phyloP scores from a whole-genome alignment of 2,113 vertebrate species.

The Pluvianellus socialis region DNA sequence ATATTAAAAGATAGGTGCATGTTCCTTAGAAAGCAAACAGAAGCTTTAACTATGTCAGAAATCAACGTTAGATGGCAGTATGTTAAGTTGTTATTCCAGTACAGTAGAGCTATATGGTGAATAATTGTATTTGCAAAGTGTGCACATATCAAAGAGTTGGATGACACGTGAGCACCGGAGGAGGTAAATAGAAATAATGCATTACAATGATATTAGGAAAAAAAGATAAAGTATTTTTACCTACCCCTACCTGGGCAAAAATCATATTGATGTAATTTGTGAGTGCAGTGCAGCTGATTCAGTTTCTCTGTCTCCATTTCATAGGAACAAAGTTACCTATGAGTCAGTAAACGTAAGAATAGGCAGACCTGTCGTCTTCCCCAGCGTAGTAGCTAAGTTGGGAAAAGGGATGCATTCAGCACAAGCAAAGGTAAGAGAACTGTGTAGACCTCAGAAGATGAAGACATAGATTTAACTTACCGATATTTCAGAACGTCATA shows the following conservation, averaged over 20 bases:
- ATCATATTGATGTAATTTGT: background rate
- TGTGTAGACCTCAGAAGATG: background rate
- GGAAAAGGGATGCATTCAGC: conserved; percentile 5
- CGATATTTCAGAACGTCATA: background rate
- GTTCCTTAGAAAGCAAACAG: background rate
- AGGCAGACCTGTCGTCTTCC: background rate
- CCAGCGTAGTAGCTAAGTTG: background rate
- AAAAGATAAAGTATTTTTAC: background rate
- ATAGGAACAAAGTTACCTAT: conserved; percentile 24
- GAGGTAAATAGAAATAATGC: background rate
- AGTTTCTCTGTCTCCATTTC: background rate
- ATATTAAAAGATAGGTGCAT: background rate
- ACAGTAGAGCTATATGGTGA: background rate
- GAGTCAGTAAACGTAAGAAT: conserved; percentile 37
- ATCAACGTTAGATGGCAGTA: background rate
- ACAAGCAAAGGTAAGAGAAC: conserved; percentile 25
- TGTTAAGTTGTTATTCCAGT: background rate
- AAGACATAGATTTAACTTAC: background rate
- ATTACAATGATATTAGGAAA: background rate
- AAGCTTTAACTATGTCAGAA: background rate
- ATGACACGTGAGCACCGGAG: background rate
- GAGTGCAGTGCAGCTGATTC: background rate
- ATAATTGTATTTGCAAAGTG: background rate
- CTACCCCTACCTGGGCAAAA: background rate
- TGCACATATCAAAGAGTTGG: background rate